Percentiles rank a stretch among this genome's conserved stretches.
Evolutionary conservation across 2,888 invertebrate species (phyloP).

Genomic region (Craniophora ligustri): DNA sequence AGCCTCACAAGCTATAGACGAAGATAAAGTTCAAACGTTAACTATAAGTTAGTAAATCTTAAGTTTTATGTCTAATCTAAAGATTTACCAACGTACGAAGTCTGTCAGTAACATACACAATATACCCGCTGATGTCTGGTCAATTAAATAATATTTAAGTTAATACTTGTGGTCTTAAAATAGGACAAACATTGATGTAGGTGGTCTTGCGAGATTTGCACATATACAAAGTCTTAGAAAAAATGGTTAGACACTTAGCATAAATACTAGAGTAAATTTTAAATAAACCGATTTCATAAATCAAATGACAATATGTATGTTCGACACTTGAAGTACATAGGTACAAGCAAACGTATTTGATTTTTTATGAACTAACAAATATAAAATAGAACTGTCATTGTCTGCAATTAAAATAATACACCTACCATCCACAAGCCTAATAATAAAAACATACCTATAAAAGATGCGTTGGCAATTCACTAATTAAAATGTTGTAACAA

Average conservation of each 20-base stretch:
- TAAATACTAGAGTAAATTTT: background rate
- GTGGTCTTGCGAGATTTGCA: background rate
- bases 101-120: conserved; percentile 1
- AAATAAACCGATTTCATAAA: background rate
- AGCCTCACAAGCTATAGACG: too few relatives aligned
- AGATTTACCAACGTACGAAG: background rate
- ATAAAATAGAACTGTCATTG: conserved; percentile 23
- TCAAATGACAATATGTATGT: background rate
- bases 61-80: background rate
- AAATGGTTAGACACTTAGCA: background rate
- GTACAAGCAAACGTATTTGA: background rate
- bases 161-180: background rate
- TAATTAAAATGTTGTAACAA: conserved; percentile 37
- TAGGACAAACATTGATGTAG: background rate
- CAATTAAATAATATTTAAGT: background rate
- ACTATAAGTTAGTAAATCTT: background rate
- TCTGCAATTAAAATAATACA: conserved; percentile 38
- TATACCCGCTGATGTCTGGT: conserved; percentile 5
- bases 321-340: too few relatives aligned
- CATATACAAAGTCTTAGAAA: background rate
- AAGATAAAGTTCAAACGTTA: background rate
- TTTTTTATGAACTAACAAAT: background rate
- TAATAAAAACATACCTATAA: too few relatives aligned
- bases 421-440: too few relatives aligned
- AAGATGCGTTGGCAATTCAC: conserved; percentile 16